Percentiles rank a stretch among this genome's conserved stretches.
Evolutionary conservation across 92 coral and sea anemone species (phyloP).

Genomic region (Micromussa lordhowensis): DNA sequence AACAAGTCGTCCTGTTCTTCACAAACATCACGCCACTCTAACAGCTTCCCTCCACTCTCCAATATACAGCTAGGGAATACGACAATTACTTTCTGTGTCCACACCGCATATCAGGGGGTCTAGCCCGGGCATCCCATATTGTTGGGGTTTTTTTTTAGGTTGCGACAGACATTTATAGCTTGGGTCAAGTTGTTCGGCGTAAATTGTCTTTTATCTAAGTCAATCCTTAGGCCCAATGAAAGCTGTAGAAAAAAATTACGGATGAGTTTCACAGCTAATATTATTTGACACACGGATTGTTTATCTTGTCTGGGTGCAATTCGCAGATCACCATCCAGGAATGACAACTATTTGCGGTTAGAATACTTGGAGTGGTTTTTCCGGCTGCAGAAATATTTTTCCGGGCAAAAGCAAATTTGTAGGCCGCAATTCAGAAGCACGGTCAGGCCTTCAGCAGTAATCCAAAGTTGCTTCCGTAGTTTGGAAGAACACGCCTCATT

Average conservation of each 20-base stretch:
- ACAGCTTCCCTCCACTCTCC: neutral
- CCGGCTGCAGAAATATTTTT: slow-evolving; percentile 36
- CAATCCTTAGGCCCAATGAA: slow-evolving; percentile 12
- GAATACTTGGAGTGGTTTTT: slow-evolving; percentile 28
- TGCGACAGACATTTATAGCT: slow-evolving; percentile 1
- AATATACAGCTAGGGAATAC: neutral
- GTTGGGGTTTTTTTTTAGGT: neutral
- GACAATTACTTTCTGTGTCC: neutral
- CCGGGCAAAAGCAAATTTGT: neutral
- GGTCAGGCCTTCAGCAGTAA: neutral
- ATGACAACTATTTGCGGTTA: slow-evolving; percentile 47
- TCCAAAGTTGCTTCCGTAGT: slow-evolving; percentile 11
- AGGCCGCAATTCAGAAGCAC: neutral
- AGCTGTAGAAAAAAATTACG: slow-evolving; percentile 28
- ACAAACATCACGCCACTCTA: slow-evolving; percentile 17
- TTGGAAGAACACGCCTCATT: neutral
- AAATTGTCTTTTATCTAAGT: slow-evolving; percentile 22
- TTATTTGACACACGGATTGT: slow-evolving; percentile 18
- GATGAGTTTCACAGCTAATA: slow-evolving; percentile 31
- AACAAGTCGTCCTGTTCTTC: neutral
- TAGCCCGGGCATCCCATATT: neutral
- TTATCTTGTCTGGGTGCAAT: slow-evolving; percentile 38
- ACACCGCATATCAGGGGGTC: slow-evolving; percentile 11
- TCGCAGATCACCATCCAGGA: slow-evolving; percentile 31
- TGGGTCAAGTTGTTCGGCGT: slow-evolving; percentile 24